Percentiles rank a stretch among this genome's conserved stretches.
Conservation (phyloP, 2,888 invertebrate species). For the Galeruca laticollis region DNA sequence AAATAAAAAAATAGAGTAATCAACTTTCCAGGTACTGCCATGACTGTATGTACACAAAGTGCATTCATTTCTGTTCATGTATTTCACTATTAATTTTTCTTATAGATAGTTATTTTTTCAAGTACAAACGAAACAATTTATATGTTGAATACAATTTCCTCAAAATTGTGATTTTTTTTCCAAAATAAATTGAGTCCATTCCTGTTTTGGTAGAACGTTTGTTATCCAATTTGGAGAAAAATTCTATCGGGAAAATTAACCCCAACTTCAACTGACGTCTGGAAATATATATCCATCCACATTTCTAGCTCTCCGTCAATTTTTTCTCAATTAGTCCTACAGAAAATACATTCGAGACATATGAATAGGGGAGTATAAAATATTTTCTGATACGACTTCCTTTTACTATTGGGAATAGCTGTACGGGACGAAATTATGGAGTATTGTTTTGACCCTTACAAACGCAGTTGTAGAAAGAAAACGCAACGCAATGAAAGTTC, state of each 20-base stretch:
- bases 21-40: too few relatives aligned
- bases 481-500: neutral
- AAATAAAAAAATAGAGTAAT: too few relatives aligned
- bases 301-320: conserved; percentile 4
- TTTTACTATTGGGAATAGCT: conserved; percentile 9
- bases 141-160: neutral
- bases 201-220: neutral
- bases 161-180: neutral
- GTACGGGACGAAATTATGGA: conserved; percentile 5
- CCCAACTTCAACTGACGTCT: neutral
- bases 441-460: conserved; percentile 15
- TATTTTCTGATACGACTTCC: conserved; percentile 12
- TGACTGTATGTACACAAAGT: too few relatives aligned
- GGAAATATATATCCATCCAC: neutral
- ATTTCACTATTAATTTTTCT: too few relatives aligned
- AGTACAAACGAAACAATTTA: neutral
- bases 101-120: too few relatives aligned
- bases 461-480: neutral
- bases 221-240: conserved; percentile 2
- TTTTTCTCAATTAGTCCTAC: conserved; percentile 12
- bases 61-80: too few relatives aligned
- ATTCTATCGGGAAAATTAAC: neutral
- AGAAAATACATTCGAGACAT: conserved; percentile 13
- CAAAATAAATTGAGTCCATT: neutral
- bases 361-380: conserved; percentile 11